Percentiles rank a stretch among this genome's conserved stretches.
These are phyloP conservation scores for Sterna hirundo DNA, from an alignment of 2,113 vertebrate species.

Conservation along the genomic window DNA sequence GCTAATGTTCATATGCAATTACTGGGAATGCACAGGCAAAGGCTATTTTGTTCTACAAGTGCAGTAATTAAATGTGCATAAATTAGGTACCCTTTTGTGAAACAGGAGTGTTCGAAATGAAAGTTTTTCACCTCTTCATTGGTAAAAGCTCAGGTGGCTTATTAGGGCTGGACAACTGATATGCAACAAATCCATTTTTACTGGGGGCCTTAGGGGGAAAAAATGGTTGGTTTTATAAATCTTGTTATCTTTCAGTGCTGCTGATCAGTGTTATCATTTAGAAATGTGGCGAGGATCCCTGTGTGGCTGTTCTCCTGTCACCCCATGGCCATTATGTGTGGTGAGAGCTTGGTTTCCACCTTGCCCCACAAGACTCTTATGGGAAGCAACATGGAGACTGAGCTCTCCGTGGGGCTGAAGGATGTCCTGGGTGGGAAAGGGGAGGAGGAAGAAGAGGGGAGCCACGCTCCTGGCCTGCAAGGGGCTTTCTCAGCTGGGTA, in stretches of 20 bases:
- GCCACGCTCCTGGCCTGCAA: neutral
- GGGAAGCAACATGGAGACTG: neutral
- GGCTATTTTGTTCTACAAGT: slow-evolving; percentile 15
- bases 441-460: neutral
- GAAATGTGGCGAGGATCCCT: neutral
- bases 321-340: accelerated
- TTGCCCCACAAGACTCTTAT: accelerated
- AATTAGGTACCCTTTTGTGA: neutral
- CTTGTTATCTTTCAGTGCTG: neutral
- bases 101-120: neutral
- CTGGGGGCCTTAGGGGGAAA: neutral
- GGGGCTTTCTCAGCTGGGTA: neutral
- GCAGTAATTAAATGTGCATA: neutral
- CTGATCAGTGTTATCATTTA: accelerated
- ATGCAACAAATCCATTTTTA: neutral
- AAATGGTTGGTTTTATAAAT: neutral
- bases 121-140: neutral
- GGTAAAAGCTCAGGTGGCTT: neutral
- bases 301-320: neutral
- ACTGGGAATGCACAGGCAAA: neutral
- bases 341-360: accelerated
- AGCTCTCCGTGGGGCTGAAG: accelerated
- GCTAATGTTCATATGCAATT: neutral
- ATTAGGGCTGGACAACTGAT: neutral
- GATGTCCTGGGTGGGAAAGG: neutral